Conservation (phyloP, 2,113 vertebrate genomes). For the Elgaria multicarinata region DNA sequence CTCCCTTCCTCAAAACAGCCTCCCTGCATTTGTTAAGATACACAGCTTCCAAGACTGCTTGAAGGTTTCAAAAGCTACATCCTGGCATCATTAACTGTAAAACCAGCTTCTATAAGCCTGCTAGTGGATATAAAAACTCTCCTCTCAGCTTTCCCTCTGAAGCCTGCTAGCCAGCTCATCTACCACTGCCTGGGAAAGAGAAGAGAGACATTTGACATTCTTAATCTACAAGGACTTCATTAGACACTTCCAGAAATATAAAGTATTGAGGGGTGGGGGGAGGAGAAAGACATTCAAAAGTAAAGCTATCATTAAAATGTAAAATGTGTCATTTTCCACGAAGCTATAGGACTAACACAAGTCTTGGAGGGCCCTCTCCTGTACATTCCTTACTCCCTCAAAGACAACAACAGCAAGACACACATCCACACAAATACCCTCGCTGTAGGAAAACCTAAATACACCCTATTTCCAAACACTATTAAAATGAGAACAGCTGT, state of each 20-base stretch:
- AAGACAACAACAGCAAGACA: not conserved
- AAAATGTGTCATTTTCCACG: constrained; percentile 69
- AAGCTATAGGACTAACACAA: constrained; percentile 69
- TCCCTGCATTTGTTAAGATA: not conserved
- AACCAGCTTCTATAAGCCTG: constrained; percentile 24
- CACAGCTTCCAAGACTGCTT: constrained; percentile 20
- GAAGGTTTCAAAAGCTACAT: constrained; percentile 19
- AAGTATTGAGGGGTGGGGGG: constrained; percentile 5
- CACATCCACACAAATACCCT: constrained; percentile 14
- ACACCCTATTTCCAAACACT: not conserved
- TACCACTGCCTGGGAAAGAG: constrained; percentile 18
- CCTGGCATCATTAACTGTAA: not conserved
- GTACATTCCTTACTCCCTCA: constrained; percentile 62
- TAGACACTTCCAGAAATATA: constrained; percentile 43
- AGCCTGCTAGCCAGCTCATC: constrained; percentile 32
- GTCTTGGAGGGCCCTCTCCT: constrained; percentile 78
- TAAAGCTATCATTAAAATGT: constrained; percentile 61
- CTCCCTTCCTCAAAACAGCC: not conserved
- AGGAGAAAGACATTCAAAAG: constrained; percentile 17
- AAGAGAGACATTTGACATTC: constrained; percentile 20
- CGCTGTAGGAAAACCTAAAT: constrained; percentile 18
- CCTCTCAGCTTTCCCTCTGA: not conserved
- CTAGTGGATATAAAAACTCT: constrained; percentile 1
- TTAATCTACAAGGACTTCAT: constrained; percentile 56
- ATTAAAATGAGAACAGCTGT: not conserved